Evolutionary conservation across 2,888 invertebrate species (phyloP).

Genomic region (Acleris holmiana): DNA sequence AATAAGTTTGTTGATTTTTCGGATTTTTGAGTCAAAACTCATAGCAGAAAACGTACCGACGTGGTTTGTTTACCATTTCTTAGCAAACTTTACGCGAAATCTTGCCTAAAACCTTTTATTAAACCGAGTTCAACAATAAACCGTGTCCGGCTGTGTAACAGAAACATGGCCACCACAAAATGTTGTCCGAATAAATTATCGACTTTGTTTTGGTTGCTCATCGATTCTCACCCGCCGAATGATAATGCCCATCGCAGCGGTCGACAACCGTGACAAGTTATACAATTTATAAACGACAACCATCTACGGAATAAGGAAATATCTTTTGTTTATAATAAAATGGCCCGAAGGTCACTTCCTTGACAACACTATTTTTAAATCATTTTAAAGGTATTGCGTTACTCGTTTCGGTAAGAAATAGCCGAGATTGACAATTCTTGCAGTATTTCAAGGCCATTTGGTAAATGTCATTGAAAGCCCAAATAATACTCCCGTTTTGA

Average conservation of each 20-base stretch:
- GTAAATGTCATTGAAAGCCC: too few species aligned
- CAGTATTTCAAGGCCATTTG: too few species aligned
- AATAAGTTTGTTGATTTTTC: too few species aligned
- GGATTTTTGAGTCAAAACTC: too few species aligned
- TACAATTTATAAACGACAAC: conserved; percentile 5
- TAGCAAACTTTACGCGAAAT: too few species aligned
- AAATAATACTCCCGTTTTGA: too few species aligned
- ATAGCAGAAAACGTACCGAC: too few species aligned
- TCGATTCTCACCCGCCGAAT: conserved; percentile 55
- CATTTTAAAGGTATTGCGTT: too few species aligned
- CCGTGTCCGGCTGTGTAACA: neutral
- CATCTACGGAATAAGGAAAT: conserved; percentile 3
- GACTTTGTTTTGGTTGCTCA: conserved; percentile 54
- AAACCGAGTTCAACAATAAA: neutral
- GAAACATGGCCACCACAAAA: conserved; percentile 35
- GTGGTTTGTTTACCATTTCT: too few species aligned
- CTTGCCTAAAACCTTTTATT: too few species aligned
- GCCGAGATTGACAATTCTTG: too few species aligned
- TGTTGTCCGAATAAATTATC: conserved; percentile 57
- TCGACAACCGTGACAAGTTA: conserved; percentile 21
- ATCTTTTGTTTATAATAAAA: conserved; percentile 7
- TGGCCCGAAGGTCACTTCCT: neutral
- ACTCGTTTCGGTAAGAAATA: too few species aligned
- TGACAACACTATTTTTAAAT: neutral
- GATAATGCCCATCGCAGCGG: conserved; percentile 51